Percentiles rank a stretch among this genome's conserved stretches.
Conservation (phyloP, 2,113 vertebrate species). For the Formicarius rufipectus region DNA sequence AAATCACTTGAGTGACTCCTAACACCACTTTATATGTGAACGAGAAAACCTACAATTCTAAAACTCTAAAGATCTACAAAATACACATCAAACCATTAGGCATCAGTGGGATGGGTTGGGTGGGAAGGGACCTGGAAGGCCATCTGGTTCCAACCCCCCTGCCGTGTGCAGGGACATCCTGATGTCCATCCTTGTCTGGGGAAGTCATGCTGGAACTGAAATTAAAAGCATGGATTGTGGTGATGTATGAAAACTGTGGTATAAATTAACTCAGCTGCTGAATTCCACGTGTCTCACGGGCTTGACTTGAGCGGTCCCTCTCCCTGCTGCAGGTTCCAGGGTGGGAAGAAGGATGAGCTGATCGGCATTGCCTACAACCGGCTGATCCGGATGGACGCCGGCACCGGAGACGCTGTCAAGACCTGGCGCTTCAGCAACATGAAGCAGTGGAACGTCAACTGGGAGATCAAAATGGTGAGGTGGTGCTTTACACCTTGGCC, state of each 20-base stretch:
- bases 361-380: constrained; percentile 98
- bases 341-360: constrained; percentile 94
- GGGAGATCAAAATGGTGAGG: constrained; percentile 98
- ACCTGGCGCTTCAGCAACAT: constrained; percentile 99
- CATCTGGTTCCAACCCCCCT: background rate
- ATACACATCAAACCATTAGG: no score
- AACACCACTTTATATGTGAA: no score
- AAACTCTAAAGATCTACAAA: no score
- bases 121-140: background rate
- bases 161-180: background rate
- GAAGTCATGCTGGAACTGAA: rapidly evolving
- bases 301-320: background rate
- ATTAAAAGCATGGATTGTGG: background rate
- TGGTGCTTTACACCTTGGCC: rapidly evolving
- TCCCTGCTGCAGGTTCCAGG: constrained; percentile 84
- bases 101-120: background rate
- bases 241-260: rapidly evolving
- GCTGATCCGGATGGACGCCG: constrained; percentile 93
- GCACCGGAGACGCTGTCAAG: constrained; percentile 94
- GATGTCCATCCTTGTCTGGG: background rate
- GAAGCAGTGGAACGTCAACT: constrained; percentile 99
- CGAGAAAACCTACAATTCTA: no score
- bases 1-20: no score
- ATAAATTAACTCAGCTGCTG: background rate
- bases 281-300: background rate